Evolutionary conservation across 2,888 invertebrate species (phyloP).

Genomic region (Drosophila trichaetosa): DNA sequence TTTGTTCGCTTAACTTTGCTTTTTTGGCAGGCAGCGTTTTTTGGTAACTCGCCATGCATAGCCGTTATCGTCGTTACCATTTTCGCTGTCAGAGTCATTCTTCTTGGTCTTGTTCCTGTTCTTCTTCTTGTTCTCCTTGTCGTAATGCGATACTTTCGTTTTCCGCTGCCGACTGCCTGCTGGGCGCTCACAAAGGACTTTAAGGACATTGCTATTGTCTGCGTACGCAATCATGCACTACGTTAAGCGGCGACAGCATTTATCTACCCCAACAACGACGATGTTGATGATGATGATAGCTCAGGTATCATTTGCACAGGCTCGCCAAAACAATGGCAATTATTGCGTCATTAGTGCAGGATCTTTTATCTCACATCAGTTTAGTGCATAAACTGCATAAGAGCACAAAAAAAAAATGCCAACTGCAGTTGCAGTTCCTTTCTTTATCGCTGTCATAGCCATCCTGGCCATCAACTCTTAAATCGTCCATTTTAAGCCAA

Average conservation of each 20-base stretch:
- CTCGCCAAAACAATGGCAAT: constrained; percentile 64
- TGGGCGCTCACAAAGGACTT: constrained; percentile 24
- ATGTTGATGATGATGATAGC: background rate
- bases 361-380: constrained; percentile 44
- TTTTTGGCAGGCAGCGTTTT: constrained; percentile 35
- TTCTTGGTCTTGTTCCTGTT: background rate
- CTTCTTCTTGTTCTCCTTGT: background rate
- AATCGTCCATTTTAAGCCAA: background rate
- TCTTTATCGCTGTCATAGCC: background rate
- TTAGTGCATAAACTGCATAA: constrained; percentile 51
- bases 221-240: constrained; percentile 60
- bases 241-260: constrained; percentile 59
- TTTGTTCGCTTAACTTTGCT: constrained; percentile 19
- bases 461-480: constrained; percentile 7
- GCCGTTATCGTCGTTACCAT: constrained; percentile 2
- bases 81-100: constrained; percentile 5
- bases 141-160: constrained; percentile 51
- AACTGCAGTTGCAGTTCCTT: background rate
- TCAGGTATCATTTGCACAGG: constrained; percentile 63
- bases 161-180: constrained; percentile 26
- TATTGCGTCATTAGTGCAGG: constrained; percentile 66
- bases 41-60: constrained; percentile 21
- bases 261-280: constrained; percentile 55
- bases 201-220: constrained; percentile 46
- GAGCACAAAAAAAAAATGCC: constrained; percentile 2